Evolutionary conservation across 1,140 invertebrate species (phyloP), one percentile per base, ranked within the genome.

Genomic region (Dufourea novaeangliae): DNA sequence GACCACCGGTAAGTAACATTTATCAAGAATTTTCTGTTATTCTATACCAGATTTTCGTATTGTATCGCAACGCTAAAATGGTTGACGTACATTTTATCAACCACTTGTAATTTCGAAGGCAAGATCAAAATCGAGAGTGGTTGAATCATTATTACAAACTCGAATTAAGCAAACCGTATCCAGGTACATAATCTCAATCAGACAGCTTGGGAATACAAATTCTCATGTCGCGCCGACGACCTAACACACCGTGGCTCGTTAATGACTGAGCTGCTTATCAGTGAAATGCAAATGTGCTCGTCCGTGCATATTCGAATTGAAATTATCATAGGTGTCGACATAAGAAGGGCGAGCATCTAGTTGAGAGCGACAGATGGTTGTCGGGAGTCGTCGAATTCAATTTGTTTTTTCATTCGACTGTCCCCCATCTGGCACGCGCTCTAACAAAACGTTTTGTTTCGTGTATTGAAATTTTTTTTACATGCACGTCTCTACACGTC

Each of bases 261-360:
- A 83, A 83, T 78, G 59, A 61, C 25, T 41, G 57, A 14, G 25
- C 62, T 14, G 63, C 20, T 59, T 80, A 80, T 74, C 73, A 41
- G 25, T 37, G 59, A 44, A 71, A 77, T 85, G 83, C 69, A 80
- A 80, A 80, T 85, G 78, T 7, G 70, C 62, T 27, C 39, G 22
- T 73, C 34, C 52, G 66, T 44, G 54, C 64, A 74, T 77, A n/a
- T 72, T 78, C 54, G 39, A 68, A 78, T 63, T 74, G 27, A 59
- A 81, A 85, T 85, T 71, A 84, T 84, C 69, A 61, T 84, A 78
- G 27, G 64, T 46, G 73, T 71, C 34, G 57, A 57, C 32, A 57
- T 32, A 46, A 70, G 34, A 83, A 66, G 52, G 39, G 67, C 63
- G 63, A 68, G 25, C 41, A n/a, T 8, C 17, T 29, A 56, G 44